Evolutionary conservation across 2,113 vertebrate species (phyloP), one percentile per base, ranked within the genome.

Genomic region (Lanius ludovicianus): DNA sequence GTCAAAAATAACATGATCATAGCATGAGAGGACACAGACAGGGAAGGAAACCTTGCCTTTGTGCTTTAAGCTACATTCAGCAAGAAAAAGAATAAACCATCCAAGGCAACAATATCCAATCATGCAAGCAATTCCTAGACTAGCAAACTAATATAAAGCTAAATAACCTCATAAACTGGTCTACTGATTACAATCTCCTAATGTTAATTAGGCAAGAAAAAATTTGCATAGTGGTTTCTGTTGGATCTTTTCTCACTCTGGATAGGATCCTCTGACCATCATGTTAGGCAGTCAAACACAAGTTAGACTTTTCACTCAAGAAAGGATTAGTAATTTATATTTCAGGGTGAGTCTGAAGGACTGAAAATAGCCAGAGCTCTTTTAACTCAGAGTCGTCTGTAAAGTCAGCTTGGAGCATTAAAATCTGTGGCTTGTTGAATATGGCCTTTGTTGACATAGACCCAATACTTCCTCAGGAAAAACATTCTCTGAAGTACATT

Each of bases 401-500:
- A 75, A 84, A 49, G 69, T 84, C 85, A 90, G 24, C 41, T 73
- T 49, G 31, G 64, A 93, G 46, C 64, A 90, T 56, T 90, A 88
- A 80, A 74, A 86, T 19, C 42, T 71, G 42, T 47, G 83, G 53
- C 60, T 84, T 88, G 47, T 41, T 81, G 57, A 94, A 84, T 81
- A 84, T 5, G 76, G 44, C 47, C 76, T 90, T 81, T 81, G 37
- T 67, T 97, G 93, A 89, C 62, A 80, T 18, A 81, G 76, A 77
- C 44, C 63, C 80, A 89, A 5, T 56, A 89, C 17, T 87, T 93
- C 71, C 56, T 60, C 86, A 84, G 41, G 84, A 89, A 70, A 93
- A 95, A 76, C 68, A 87, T 64, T 93, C 88, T 92, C 68, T 92
- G 73, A 80, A 96, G 75, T 69, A 87, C 67, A 68, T 62, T 89